Conservation (phyloP, 2,888 invertebrate species). For the Mythimna albipuncta region DNA sequence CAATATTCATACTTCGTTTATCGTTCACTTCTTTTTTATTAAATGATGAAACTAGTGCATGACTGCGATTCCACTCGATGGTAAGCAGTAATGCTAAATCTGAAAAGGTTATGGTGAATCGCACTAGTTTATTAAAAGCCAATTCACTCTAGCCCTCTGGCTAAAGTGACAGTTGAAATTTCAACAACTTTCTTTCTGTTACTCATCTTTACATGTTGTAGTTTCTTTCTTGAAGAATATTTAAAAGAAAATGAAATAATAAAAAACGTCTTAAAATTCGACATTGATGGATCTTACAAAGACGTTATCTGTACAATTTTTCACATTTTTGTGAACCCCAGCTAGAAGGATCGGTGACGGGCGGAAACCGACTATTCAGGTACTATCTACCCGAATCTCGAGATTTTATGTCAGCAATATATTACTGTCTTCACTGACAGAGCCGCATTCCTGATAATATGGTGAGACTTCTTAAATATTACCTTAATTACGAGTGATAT, state of each 20-base stretch:
- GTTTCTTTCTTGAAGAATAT: constrained; percentile 4
- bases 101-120: too few relatives aligned
- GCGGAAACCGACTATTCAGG: constrained; percentile 86
- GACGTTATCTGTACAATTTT: constrained; percentile 84
- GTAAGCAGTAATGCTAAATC: too few relatives aligned
- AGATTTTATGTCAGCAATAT: constrained; percentile 88
- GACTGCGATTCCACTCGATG: too few relatives aligned
- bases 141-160: too few relatives aligned
- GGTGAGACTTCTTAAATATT: constrained; percentile 86
- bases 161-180: constrained; percentile 16
- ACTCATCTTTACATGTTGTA: background rate
- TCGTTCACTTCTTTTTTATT: background rate
- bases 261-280: constrained; percentile 67
- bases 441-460: constrained; percentile 84
- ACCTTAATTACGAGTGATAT: constrained; percentile 87
- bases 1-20: constrained; percentile 9
- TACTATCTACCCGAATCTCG: constrained; percentile 86
- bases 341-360: constrained; percentile 77
- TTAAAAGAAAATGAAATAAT: constrained; percentile 35
- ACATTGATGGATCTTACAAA: constrained; percentile 84
- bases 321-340: constrained; percentile 82
- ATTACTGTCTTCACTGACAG: constrained; percentile 84
- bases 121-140: too few relatives aligned
- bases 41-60: too few relatives aligned
- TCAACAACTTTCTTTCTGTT: background rate